These are phyloP conservation scores for Otus sunia DNA, from an alignment of 2,113 vertebrate species.

Conservation along the genomic window DNA sequence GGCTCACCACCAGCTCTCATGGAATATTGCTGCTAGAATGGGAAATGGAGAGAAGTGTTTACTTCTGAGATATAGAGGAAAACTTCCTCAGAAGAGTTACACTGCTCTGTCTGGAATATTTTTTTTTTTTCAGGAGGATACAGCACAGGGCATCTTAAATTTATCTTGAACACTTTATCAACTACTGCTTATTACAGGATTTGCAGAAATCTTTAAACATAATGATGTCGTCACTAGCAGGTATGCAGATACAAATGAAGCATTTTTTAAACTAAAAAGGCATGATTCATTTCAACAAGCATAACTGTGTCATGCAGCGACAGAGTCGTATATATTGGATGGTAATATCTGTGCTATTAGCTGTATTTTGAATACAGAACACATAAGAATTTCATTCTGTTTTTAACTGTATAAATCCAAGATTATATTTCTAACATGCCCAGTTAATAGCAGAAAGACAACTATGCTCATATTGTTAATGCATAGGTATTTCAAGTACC, in stretches of 20 bases:
- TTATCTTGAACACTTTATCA: not conserved
- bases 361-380: not conserved
- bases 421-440: not conserved
- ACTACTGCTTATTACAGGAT: not conserved
- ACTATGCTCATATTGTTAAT: not conserved
- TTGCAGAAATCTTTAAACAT: not conserved
- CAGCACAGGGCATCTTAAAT: not conserved
- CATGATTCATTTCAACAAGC: not conserved
- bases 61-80: not conserved
- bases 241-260: not conserved
- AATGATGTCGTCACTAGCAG: not conserved
- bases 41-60: not conserved
- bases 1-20: not conserved
- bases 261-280: not conserved
- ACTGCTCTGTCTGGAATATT: not conserved
- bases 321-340: fast-evolving
- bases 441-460: not conserved
- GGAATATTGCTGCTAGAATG: not conserved
- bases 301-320: not conserved
- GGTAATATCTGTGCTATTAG: not conserved
- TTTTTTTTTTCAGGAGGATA: not conserved
- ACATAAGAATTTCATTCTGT: not conserved
- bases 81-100: not conserved
- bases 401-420: not conserved
- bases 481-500: not conserved